Evolutionary conservation across 1,140 invertebrate species (phyloP), one percentile per base, ranked within the genome.

Genomic region (Drosophila ironensis): DNA sequence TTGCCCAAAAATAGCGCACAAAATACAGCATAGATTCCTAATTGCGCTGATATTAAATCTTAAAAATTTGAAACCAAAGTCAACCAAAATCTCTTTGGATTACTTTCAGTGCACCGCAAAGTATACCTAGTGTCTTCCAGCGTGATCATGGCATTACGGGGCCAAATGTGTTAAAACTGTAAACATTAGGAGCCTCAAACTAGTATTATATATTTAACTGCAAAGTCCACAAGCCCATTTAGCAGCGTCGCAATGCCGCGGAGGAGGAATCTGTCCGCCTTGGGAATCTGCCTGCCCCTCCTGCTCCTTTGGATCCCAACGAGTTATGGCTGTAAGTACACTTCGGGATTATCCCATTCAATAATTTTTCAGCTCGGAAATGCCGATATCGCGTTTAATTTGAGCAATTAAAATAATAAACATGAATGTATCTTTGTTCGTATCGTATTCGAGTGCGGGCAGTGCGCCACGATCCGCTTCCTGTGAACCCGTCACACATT

Each of bases 121-220:
- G 56, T 60, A 40, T 60, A 28, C 53, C 25, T 45, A 59, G 40
- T 48, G 42, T 38, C 56, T 61, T 28, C 41, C 59, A 28, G 16
- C 59, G 59, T 61, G 56, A 63, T n/a, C 56, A 63, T 63, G 59
- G 59, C 59, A 47, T 61, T 48, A 47, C 40, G 47, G 19, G 1
- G n/a, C 24, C 59, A 38, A 47, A 63, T 47, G 59, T 63, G 59
- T 46, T 63, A 63, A 63, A n/a, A 47, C 20, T 61, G 20, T 59
- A 16, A 63, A 47, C 28, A 61, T 63, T 56, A 47, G 30, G 17
- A 12, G 30, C 17, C 27, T 61, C 14, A 14, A 54, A 63, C 47
- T 61, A 47, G 59, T 38, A 25, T 27, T 33, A 38, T 16, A 42
- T 33, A 61, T 38, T 14, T 47, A 61, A 38, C 17, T 16, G 4